Percentiles rank a stretch among this genome's conserved stretches.
phyloP scores from a whole-genome alignment of 2,797 vertebrate species.

The Pygocentrus nattereri region DNA sequence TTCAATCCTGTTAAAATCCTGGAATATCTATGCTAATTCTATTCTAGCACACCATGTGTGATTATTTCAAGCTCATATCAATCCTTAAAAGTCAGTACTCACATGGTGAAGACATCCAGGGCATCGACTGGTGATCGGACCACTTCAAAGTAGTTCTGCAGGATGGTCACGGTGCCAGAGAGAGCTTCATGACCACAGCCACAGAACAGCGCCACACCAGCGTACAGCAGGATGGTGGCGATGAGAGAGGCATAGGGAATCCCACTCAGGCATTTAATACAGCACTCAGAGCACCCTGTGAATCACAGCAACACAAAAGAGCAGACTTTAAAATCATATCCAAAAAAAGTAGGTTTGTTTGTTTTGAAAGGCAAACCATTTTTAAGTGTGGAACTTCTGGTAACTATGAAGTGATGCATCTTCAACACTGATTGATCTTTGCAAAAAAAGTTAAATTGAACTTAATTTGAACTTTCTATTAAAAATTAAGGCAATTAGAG shows the following conservation, averaged over 20 bases:
- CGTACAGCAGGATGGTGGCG: conserved; percentile 95
- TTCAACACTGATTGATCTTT: too few relatives aligned
- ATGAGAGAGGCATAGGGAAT: conserved; percentile 98
- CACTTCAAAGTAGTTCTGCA: conserved; percentile 96
- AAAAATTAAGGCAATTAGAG: background rate
- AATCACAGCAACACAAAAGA: conserved; percentile 25
- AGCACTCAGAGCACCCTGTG: conserved; percentile 95
- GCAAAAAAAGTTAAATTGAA: too few relatives aligned
- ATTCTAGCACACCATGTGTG: too few relatives aligned
- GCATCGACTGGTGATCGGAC: conserved; percentile 85
- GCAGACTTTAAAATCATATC: conserved; percentile 32
- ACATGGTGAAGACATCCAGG: conserved; percentile 95
- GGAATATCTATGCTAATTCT: too few relatives aligned
- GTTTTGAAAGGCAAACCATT: too few relatives aligned
- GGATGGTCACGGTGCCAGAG: conserved; percentile 93
- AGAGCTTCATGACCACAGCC: conserved; percentile 97
- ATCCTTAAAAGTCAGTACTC: conserved; percentile 68
- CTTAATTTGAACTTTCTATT: too few relatives aligned
- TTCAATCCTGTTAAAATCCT: too few relatives aligned
- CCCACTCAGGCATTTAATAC: conserved; percentile 95
- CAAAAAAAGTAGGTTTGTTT: too few relatives aligned
- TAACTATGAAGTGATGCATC: too few relatives aligned
- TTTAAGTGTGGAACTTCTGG: too few relatives aligned
- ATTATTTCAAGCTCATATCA: too few relatives aligned
- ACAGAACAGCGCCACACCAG: conserved; percentile 96